Evolutionary conservation across 2,888 invertebrate genomes (phyloP), one percentile per base, ranked within the genome.

Genomic region (Drosophila nigritarsus): DNA sequence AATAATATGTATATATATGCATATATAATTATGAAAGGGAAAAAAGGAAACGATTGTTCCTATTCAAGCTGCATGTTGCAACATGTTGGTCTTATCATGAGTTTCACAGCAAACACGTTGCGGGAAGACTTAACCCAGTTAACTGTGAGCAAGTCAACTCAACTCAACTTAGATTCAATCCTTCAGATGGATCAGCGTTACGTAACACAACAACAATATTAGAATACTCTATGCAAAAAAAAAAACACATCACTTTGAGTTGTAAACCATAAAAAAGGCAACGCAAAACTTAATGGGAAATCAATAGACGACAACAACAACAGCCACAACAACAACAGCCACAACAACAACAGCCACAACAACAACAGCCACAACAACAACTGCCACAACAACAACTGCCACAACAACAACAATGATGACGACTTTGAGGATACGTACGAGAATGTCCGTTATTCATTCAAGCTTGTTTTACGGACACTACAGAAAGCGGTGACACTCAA

Each of bases 221-320:
- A 7, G 15, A 48, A 48, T 48, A 27, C 49, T 49, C 4, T 15
- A 18, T 18, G 59, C 32, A 29, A 54, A 27, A 29, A 27, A 29
- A 29, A 15, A 15, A 59, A 8, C 45, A 38, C 36, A 73, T 38
- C 24, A 42, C 62, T 67, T 49, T 45, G 59, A 65, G 58, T 63
- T 49, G n/a, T 20, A 62, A 70, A 58, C 30, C 59, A 69, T 72
- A 56, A 67, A 64, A 84, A 86, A 77, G 75, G 65, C 68, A 73
- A 83, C 49, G 88, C 80, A 70, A 80, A 87, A 83, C 77, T 66
- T 87, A 84, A 84, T 84, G 77, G 83, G 73, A 84, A 84, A 84
- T 84, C 83, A 83, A 84, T 84, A 75, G 65, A 68, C 48, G 55
- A 63, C 15, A 45, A 59, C 15, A 45, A 45, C 42, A 42, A 42